Evolutionary conservation across 2,797 vertebrate genomes (phyloP).

Genomic region (Pipistrellus nathusii): DNA sequence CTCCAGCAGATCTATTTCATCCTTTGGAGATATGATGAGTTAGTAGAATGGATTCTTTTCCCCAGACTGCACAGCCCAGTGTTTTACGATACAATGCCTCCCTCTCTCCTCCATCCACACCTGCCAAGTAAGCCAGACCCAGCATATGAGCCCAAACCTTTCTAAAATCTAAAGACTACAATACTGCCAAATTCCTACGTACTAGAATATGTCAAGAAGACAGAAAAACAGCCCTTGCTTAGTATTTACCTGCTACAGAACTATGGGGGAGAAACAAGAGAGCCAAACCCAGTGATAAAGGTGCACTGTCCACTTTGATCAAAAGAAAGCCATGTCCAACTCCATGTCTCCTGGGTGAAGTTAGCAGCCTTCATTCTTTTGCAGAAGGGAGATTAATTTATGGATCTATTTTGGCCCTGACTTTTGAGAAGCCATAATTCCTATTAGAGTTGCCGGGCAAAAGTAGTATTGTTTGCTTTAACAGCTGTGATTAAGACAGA

Average conservation of each 20-base stretch:
- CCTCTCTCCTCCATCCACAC: neutral
- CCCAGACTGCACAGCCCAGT: neutral
- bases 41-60: neutral
- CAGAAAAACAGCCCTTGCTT: neutral
- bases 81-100: neutral
- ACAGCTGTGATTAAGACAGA: constrained; percentile 42
- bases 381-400: neutral
- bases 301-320: neutral
- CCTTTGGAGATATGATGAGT: neutral
- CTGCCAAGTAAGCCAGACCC: neutral
- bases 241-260: neutral
- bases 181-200: neutral
- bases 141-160: neutral
- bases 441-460: constrained; percentile 24
- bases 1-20: constrained; percentile 70
- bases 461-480: constrained; percentile 64
- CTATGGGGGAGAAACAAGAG: neutral
- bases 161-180: neutral
- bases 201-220: neutral
- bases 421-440: neutral
- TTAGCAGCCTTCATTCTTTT: neutral
- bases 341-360: neutral
- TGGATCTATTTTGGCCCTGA: neutral
- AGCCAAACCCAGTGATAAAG: neutral
- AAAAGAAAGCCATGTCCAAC: neutral